Conservation (phyloP, 2,797 vertebrate species). For the Enteromius mattozi region DNA sequence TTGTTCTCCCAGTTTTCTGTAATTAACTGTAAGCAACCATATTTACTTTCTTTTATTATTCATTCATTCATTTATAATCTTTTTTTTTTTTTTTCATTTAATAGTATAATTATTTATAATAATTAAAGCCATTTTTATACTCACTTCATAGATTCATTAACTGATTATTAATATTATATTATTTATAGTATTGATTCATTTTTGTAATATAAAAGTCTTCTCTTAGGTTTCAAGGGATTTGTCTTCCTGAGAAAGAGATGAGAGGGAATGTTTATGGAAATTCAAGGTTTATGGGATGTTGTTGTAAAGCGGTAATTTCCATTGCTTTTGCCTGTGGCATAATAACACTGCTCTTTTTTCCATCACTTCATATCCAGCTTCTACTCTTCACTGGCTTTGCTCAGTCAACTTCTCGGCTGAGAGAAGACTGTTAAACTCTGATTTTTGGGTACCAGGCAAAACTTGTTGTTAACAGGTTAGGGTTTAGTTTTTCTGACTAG, state of each 20-base stretch:
- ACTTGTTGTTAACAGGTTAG: too few species aligned
- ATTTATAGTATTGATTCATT: not conserved
- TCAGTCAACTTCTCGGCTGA: not conserved
- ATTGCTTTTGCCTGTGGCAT: not conserved
- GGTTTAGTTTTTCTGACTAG: too few species aligned
- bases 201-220: too few species aligned
- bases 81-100: too few species aligned
- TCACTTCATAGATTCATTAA: too few species aligned
- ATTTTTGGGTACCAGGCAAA: not conserved
- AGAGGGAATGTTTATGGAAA: not conserved
- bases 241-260: not conserved
- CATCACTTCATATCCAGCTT: not conserved
- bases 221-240: not conserved
- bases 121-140: too few species aligned
- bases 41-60: too few species aligned
- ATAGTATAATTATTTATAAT: too few species aligned
- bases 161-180: not conserved
- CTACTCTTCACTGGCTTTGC: not conserved
- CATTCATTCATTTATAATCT: too few species aligned
- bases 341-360: not conserved
- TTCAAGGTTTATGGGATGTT: not conserved
- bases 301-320: not conserved
- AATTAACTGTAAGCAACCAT: too few species aligned
- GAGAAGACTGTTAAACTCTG: not conserved
- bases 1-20: too few species aligned